Base-by-base conservation (phyloP, 2,888 invertebrate species). In the Thymelicus acteon region DNA sequence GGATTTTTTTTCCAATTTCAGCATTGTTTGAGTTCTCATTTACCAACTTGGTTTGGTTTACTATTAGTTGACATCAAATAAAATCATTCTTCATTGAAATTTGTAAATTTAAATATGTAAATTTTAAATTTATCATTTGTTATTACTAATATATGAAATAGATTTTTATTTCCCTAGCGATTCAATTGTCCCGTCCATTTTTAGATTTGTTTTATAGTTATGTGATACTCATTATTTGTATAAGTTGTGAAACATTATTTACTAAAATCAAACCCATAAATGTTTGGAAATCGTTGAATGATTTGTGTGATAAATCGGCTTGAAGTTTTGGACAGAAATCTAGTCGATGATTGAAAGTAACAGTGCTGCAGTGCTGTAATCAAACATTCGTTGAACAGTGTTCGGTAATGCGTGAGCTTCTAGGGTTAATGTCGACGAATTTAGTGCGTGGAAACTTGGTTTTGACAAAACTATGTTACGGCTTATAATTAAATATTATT, bases 151-250 rank as follows among this genome's bases (percentile, higher is more conserved):
- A 19, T 13, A 3, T 52, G 52, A 62, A 15, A 19, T 69, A 58
- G 76, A 72, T 76, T 80, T 81, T 80, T 60, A 77, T 82, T 86
- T 74, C 74, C 80, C 86, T 86, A 87, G 90, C 91, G 87, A 89
- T 84, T 92, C 90, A 80, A 85, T 82, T 84, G 82, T 87, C 93
- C 93, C 93, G 93, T 93, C 93, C 93, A 93, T 84, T 77, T 66
- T 79, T 88, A 88, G 85, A 80, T 76, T 77, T 63, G 75, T 73
- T 74, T 74, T 71, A 66, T 71, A 79, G 60, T 78, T 77, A 57
- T 72, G 74, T 75, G 65, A 70, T 79, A 47, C 37, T 72, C 71
- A 58, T 63, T 69, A 60, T 72, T 75, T 75, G 71, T 58, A 19
- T 54, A 24, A 15, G 19, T 74, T 72, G 44, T 73, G 63, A 62